Base-by-base conservation (phyloP, 2,113 vertebrate species). In the Lophius piscatorius region DNA sequence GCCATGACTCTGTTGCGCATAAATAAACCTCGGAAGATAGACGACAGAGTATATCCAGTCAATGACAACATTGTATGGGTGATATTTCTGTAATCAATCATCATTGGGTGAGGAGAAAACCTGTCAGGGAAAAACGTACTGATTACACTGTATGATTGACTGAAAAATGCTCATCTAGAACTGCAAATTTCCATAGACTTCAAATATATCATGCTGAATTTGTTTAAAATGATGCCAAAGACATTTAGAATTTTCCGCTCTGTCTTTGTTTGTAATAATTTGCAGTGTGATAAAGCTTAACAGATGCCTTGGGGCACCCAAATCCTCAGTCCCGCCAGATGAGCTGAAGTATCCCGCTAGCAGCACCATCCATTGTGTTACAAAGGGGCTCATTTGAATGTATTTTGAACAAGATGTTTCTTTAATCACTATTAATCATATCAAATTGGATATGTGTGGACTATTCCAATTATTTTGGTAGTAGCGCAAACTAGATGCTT, bases 21-120 rank as follows among this genome's bases (percentile, higher is more conserved):
- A 66, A 76, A 63, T 70, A 12, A 68, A 48, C 59, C 13, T 38
- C 36, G 49, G 49, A 70, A 34, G 17, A 66, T 22, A n/a, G n/a
- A n/a, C n/a, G n/a, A n/a, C n/a, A n/a, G n/a, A n/a, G n/a, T n/a
- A n/a, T n/a, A n/a, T n/a, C n/a, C n/a, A n/a, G n/a, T n/a, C n/a
- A n/a, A n/a, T n/a, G n/a, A n/a, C n/a, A n/a, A n/a, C n/a, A n/a
- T n/a, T n/a, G n/a, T n/a, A n/a, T n/a, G n/a, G n/a, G n/a, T 14
- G 7, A 40, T 20, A 17, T 8, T 9, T 40, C 26, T 28, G 26
- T 28, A 28, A 28, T 3, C 33, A n/a, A n/a, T n/a, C n/a, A n/a
- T n/a, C n/a, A n/a, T n/a, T n/a, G n/a, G n/a, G n/a, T n/a, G n/a
- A n/a, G n/a, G n/a, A n/a, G n/a, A n/a, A n/a, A n/a, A n/a, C n/a